These are phyloP conservation scores for Sepioteuthis lessoniana DNA, from an alignment of 2,888 invertebrate species.

Conservation along the genomic window DNA sequence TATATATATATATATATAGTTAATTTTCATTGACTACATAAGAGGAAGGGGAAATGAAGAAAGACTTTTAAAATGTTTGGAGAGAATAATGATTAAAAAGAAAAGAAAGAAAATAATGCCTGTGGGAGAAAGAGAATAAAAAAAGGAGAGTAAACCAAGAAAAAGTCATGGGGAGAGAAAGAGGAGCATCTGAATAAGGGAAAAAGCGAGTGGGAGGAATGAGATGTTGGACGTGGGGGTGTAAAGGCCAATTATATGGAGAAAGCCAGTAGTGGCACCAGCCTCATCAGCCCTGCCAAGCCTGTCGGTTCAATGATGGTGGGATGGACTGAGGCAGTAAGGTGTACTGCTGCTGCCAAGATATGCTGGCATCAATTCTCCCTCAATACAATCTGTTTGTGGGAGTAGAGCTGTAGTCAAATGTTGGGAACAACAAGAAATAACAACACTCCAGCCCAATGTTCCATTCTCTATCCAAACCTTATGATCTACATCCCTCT, in stretches of 20 bases:
- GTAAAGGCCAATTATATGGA: background rate
- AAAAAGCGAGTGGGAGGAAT: background rate
- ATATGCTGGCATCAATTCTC: conserved; percentile 33
- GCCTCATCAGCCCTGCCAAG: background rate
- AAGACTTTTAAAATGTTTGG: too few species aligned
- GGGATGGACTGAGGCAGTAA: background rate
- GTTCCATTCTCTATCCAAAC: conserved; percentile 3
- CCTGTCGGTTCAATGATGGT: background rate
- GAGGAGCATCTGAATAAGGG: background rate
- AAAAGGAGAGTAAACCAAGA: background rate
- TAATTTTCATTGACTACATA: background rate
- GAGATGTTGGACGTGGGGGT: background rate
- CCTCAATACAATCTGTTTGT: background rate
- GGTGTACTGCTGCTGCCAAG: background rate
- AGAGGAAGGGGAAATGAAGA: too few species aligned
- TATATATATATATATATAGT: background rate
- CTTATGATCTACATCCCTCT: background rate
- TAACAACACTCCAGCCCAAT: background rate
- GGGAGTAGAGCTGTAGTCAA: background rate
- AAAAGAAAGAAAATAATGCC: too few species aligned
- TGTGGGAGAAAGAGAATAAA: background rate
- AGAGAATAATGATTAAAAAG: too few species aligned
- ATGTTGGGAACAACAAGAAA: background rate
- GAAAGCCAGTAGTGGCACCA: conserved; percentile 10
- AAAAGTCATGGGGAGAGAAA: background rate